Base-by-base conservation (phyloP, 2,113 vertebrate species). In the Loxodonta africana region DNA sequence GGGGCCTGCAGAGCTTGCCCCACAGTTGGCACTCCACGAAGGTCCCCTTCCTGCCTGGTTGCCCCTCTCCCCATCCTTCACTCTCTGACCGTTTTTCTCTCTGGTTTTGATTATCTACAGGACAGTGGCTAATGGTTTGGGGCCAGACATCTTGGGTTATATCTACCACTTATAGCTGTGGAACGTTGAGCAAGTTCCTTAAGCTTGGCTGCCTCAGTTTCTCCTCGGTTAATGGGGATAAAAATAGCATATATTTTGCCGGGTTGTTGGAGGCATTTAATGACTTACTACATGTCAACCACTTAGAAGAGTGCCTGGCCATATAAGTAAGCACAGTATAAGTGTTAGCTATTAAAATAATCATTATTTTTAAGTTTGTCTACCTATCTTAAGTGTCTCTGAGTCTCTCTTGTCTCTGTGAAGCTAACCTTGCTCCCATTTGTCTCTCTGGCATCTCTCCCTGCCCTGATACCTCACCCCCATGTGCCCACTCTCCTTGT, bases 281-380 rank as follows among this genome's bases (percentile, higher is more conserved):
- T 89, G 80, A 80, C 69, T 78, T 53, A 80, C 46, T 96, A 83
- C 88, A 90, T 48, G 28, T 82, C 91, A 93, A 84, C 69, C 95
- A 96, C 80, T 96, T 96, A 95, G 92, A 94, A 84, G 21, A 95
- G 63, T 94, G 65, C 81, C 90, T 95, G 86, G 96, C n/a, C 83
- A 74, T 69, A 25, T 74, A 74, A 74, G 71, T 73, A 73, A 82
- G 88, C 88, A 60, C 94, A 91, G 60, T 83, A 0, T 97, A 97
- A 98, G 95, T 97, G 96, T 90, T 88, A 89, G 96, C 97, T 97
- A 97, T 97, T 96, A 98, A 97, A 98, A 97, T 90, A 93, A 92
- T 98, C 94, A 95, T 97, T 95, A 89, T 93, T 93, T 86, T 92
- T 92, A 83, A 87, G 83, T 63, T 87, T 92, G 92, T 96, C 95